Base-by-base conservation (phyloP, 2,113 vertebrate species). In the Nesoenas mayeri region DNA sequence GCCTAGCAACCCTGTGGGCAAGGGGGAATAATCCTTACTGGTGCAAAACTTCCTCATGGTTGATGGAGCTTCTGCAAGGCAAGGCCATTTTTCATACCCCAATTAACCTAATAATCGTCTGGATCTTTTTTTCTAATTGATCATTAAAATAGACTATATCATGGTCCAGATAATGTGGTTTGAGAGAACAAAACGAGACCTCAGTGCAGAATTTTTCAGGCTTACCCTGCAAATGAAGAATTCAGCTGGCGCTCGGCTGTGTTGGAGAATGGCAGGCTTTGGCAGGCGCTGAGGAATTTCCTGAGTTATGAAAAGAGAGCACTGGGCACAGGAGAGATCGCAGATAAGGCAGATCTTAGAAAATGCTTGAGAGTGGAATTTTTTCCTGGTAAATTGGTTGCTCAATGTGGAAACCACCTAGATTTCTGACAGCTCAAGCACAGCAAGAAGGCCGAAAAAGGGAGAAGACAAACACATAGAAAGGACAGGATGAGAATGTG, bases 221-320 rank as follows among this genome's bases (percentile, higher is more conserved):
- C 70, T 85, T 73, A 15, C 34, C 57, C 67, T 79, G 34, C 77
- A 53, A 66, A 24, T 69, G 91, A 89, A 89, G 86, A 91, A 91
- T 81, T 88, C 53, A 79, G 83, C 88, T 94, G 93, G 96, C 10
- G 0, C 58, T 87, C 31, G 54, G 65, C 95, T 0, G 0, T 0
- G 3, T 47, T 78, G 9, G 67, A 92, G 93, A 95, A 47, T 20
- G 36, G 83, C 88, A 84, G 81, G 48, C 79, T 88, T 95, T 92
- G 85, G 90, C 95, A 95, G 83, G 85, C 64, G 0, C 65, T 0
- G 1, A 91, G 90, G 95, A 95, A 93, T 97, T 96, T 96, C 92
- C 92, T 95, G 92, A 92, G 50, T 64, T 94, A 54, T 24, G 90
- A 95, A 94, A 96, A 79, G 92, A 88, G 80, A 83, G 65, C 50